phyloP scores from a whole-genome alignment of 2,888 invertebrate species.

The Pharmacophagus antenor region DNA sequence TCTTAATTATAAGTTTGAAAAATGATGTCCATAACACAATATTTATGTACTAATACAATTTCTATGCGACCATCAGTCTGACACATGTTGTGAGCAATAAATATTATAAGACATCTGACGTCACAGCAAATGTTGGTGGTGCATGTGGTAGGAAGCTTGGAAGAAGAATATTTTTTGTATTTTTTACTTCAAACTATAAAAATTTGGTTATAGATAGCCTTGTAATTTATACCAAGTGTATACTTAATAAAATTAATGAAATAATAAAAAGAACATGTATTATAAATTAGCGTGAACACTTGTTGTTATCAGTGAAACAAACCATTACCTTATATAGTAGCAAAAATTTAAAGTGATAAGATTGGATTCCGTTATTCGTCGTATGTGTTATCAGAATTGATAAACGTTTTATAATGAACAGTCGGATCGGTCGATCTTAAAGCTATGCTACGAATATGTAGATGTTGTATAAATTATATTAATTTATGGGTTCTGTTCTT shows the following conservation, averaged over 20 bases:
- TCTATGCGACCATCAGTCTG: not conserved
- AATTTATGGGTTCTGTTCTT: not conserved
- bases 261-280: slow-evolving; percentile 4
- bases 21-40: not conserved
- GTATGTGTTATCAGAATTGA: slow-evolving; percentile 10
- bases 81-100: slow-evolving; percentile 28
- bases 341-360: slow-evolving; percentile 38
- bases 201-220: too few species aligned
- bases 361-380: slow-evolving; percentile 24
- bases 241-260: not conserved
- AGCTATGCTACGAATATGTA: not conserved
- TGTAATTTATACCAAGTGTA: not conserved
- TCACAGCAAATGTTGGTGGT: slow-evolving; percentile 30
- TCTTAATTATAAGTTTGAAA: not conserved
- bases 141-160: slow-evolving; percentile 35
- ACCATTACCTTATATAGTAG: slow-evolving; percentile 44
- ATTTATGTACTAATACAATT: not conserved
- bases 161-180: not conserved
- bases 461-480: slow-evolving; percentile 5
- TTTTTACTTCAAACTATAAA: not conserved
- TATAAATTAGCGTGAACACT: slow-evolving; percentile 16
- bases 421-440: not conserved
- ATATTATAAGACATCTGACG: slow-evolving; percentile 34
- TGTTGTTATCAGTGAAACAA: slow-evolving; percentile 34
- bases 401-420: slow-evolving; percentile 13